Conservation (phyloP, 2,888 invertebrate species). For the Dynastes tityus region DNA sequence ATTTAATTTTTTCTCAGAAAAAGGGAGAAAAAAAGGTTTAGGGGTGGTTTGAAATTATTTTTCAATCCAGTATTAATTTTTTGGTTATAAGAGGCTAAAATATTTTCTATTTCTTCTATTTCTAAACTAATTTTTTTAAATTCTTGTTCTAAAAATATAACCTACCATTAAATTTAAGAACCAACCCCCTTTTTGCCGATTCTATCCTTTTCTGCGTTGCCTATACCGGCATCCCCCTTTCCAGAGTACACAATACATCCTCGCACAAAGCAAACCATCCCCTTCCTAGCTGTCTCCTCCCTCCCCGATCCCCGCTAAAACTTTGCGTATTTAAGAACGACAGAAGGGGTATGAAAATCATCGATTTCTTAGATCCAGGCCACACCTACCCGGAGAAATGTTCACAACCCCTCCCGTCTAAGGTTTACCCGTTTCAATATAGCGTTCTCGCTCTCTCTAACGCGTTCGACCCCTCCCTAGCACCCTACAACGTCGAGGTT, state of each 20-base stretch:
- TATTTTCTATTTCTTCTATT: no score
- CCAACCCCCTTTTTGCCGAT: no score
- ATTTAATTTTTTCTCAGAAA: no score
- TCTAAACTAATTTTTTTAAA: no score
- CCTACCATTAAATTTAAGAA: background rate
- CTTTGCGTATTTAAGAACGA: slow-evolving; percentile 46
- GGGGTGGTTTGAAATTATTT: no score
- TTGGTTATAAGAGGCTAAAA: no score
- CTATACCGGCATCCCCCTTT: background rate
- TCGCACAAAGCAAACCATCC: no score
- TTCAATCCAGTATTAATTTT: no score
- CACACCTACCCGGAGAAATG: slow-evolving; percentile 63
- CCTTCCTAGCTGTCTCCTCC: no score
- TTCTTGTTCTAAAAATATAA: background rate
- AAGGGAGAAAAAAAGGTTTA: no score
- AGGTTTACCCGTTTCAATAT: slow-evolving; percentile 51
- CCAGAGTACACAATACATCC: no score
- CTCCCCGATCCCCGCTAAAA: background rate
- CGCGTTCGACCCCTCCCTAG: background rate
- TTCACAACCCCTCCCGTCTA: slow-evolving; percentile 60
- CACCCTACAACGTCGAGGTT: background rate
- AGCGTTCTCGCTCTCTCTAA: slow-evolving; percentile 51
- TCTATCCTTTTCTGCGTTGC: background rate
- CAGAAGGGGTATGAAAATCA: slow-evolving; percentile 61
- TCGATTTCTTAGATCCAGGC: slow-evolving; percentile 68